Percentiles rank a stretch among this genome's conserved stretches.
phyloP scores from a whole-genome alignment of 1,140 invertebrate genomes.

The Euwallacea similis region DNA sequence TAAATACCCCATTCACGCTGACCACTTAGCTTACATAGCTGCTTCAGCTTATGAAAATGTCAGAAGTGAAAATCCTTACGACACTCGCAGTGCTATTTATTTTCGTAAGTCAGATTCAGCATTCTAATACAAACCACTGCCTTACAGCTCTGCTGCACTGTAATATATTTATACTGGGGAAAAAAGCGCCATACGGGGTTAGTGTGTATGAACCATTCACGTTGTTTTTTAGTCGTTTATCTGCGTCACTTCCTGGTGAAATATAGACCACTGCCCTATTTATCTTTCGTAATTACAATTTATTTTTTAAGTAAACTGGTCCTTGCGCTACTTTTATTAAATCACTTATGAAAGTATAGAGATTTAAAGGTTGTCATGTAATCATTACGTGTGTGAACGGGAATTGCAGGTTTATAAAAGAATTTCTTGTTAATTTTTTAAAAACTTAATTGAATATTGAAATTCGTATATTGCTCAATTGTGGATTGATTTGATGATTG shows the following conservation, averaged over 20 bases:
- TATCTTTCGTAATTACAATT: constrained; percentile 21
- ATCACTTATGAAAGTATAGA: too few relatives aligned
- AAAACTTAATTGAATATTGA: too few relatives aligned
- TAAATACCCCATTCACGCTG: constrained; percentile 35
- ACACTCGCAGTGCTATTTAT: constrained; percentile 27
- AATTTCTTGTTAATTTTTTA: too few relatives aligned
- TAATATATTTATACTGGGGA: constrained; percentile 29
- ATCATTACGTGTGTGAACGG: too few relatives aligned
- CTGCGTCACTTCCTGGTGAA: constrained; percentile 19
- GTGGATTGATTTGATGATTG: too few relatives aligned
- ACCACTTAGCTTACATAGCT: constrained; percentile 37
- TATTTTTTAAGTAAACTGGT: constrained; percentile 3
- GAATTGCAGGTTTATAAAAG: too few relatives aligned
- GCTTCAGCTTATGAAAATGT: constrained; percentile 34
- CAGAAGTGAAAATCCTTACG: constrained; percentile 36
- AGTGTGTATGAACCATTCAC: constrained; percentile 29
- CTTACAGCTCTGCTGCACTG: constrained; percentile 24
- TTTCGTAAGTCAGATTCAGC: constrained; percentile 34
- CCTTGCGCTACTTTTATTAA: background rate
- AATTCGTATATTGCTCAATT: too few relatives aligned
- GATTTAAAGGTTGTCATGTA: too few relatives aligned
- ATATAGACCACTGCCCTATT: constrained; percentile 20
- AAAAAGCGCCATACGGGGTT: constrained; percentile 30
- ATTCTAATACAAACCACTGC: constrained; percentile 35
- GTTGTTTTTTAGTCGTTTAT: constrained; percentile 31